Base-by-base conservation (phyloP, 2,113 vertebrate species). In the Otis tarda region DNA sequence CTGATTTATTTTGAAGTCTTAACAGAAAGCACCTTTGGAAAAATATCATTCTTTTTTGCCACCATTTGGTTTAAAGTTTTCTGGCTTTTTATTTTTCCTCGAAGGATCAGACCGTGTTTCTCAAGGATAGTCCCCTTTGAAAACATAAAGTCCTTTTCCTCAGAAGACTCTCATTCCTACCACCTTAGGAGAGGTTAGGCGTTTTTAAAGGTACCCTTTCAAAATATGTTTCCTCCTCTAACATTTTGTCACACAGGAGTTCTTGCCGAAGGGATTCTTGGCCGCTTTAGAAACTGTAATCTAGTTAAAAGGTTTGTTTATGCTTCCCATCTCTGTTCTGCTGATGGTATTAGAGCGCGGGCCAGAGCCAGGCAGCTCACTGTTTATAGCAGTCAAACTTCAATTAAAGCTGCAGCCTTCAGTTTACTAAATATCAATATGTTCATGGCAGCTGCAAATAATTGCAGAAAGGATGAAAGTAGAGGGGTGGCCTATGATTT, bases 231-330 rank as follows among this genome's bases (percentile, higher is more conserved):
- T 91, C 65, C 91, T 65, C 33, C 87, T 83, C 77, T 49, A 83
- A 25, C 49, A 60, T 97, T 87, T 90, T 88, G 86, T 97, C 55
- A 24, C 76, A 57, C 35, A 37, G 43, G 91, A 93, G 87, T 96
- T 97, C 83, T 70, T 92, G 87, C 83, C 13, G 50, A 97, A 94
- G 93, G 88, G 93, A 79, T 97, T 90, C 86, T 97, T 95, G 96
- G 96, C 95, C 45, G 57, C 93, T 87, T 97, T 94, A 91, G 97
- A 95, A 67, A 87, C 93, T 97, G 73, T 95, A 97, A 97, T 97
- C 93, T 97, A 88, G 92, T 95, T 97, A 96, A 96, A 97, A 93
- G 96, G 82, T 96, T 98, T 94, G 97, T 98, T 97, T 97, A 97
- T 98, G 92, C 94, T 97, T 97, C 93, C 94, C 94, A 94, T 97